Evolutionary conservation across 2,113 vertebrate genomes (phyloP).

Genomic region (Peromyscus leucopus): DNA sequence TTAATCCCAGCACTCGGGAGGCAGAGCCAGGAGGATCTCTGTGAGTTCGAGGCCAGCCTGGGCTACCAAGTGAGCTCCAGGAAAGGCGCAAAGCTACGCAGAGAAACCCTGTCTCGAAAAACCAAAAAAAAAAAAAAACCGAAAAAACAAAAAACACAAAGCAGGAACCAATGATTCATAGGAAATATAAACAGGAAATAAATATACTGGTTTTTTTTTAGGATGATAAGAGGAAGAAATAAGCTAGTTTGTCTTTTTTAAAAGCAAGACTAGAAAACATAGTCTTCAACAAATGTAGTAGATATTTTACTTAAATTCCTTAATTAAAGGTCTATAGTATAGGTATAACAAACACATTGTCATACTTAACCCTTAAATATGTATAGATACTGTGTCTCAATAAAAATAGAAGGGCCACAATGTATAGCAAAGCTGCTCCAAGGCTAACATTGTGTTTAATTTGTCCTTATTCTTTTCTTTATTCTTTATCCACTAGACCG

Average conservation of each 20-base stretch:
- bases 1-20: too few relatives aligned
- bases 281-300: not conserved
- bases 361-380: not conserved
- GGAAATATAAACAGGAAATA: not conserved
- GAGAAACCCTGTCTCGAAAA: too few relatives aligned
- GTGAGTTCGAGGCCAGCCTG: too few relatives aligned
- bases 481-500: not conserved
- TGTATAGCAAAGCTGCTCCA: not conserved
- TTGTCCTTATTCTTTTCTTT: not conserved
- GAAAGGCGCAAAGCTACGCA: too few relatives aligned
- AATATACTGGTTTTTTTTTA: not conserved
- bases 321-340: not conserved
- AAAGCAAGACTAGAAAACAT: not conserved
- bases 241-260: conserved; percentile 28
- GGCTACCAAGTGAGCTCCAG: too few relatives aligned
- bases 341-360: not conserved
- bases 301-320: not conserved
- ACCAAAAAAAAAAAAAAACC: too few relatives aligned
- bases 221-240: not conserved
- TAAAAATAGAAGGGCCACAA: not conserved
- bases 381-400: not conserved
- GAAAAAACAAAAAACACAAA: too few relatives aligned
- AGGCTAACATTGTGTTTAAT: not conserved
- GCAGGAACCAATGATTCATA: not conserved
- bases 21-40: too few relatives aligned